Conservation (phyloP, 2,888 invertebrate species). For the Herminia tarsipennalis region DNA sequence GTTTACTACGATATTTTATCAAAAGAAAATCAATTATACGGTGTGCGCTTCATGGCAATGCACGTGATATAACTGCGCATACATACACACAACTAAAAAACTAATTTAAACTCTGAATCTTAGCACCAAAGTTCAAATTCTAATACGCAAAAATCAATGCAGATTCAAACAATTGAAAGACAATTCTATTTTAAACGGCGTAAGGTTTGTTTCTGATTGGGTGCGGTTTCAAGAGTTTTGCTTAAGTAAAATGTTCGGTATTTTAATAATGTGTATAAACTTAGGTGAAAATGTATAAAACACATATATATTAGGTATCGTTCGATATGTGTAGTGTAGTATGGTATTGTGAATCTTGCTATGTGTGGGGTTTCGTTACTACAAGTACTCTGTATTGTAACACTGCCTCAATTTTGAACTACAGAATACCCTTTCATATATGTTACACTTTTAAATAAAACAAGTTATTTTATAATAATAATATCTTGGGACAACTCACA, state of each 20-base stretch:
- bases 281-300: conserved; percentile 44
- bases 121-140: conserved; percentile 14
- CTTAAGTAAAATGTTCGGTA: conserved; percentile 42
- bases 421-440: no score
- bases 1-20: conserved; percentile 42
- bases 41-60: conserved; percentile 28
- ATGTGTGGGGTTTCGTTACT: no score
- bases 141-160: conserved; percentile 1
- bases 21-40: conserved; percentile 51
- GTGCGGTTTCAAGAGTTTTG: conserved; percentile 11
- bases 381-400: no score
- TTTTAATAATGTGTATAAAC: conserved; percentile 54
- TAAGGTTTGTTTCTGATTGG: conserved; percentile 9
- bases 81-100: conserved; percentile 12
- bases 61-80: conserved; percentile 40
- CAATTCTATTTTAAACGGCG: not conserved
- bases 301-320: conserved; percentile 31
- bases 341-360: conserved; percentile 22
- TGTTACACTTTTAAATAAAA: no score
- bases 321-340: conserved; percentile 30
- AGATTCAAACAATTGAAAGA: conserved; percentile 1
- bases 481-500: no score
- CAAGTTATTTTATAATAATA: no score
- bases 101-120: conserved; percentile 11
- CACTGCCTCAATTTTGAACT: no score